Evolutionary conservation across 2,113 vertebrate genomes (phyloP).

Genomic region (Chaetodon auriga): DNA sequence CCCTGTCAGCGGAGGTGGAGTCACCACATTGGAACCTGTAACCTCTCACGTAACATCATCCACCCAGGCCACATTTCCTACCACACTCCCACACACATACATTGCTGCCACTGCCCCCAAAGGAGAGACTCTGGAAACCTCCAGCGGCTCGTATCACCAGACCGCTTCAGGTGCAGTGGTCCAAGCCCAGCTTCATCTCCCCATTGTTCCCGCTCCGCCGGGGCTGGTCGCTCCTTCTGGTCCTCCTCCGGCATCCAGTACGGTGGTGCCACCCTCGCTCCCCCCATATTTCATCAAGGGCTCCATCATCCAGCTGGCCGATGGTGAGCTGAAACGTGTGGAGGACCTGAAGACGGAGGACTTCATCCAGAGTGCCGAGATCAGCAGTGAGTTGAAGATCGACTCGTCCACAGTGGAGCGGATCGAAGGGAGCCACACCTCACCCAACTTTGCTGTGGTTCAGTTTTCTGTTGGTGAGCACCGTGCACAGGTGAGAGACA

Average conservation of each 20-base stretch:
- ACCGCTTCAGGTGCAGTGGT: conserved; percentile 81
- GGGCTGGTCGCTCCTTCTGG: conserved; percentile 65
- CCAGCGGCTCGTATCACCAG: conserved; percentile 53
- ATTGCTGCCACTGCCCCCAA: conserved; percentile 89
- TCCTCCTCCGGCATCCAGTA: conserved; percentile 70
- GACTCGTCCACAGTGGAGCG: conserved; percentile 99
- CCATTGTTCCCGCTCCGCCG: conserved; percentile 86
- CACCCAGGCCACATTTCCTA: conserved; percentile 88
- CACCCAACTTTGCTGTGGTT: conserved; percentile 91
- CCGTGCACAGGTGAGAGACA: conserved; percentile 92
- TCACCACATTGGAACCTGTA: conserved; percentile 82
- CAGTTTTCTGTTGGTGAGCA: conserved; percentile 97
- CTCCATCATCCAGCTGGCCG: conserved; percentile 97
- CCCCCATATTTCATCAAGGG: conserved; percentile 98
- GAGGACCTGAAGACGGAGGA: conserved; percentile 99
- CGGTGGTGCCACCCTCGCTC: conserved; percentile 87
- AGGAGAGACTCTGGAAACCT: conserved; percentile 80
- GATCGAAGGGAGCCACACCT: conserved; percentile 91
- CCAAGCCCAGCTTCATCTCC: conserved; percentile 95
- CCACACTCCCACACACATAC: conserved; percentile 92
- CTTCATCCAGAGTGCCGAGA: conserved; percentile 98
- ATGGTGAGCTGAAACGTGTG: conserved; percentile 96
- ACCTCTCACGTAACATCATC: conserved; percentile 83
- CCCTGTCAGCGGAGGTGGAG: conserved; percentile 87
- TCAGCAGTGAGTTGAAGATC: conserved; percentile 97